A percentile compares a stretch with the other conserved stretches of the same genome.
Evolutionary conservation across 2,888 invertebrate species (phyloP).

Genomic region (Heteromyza rotundicornis): DNA sequence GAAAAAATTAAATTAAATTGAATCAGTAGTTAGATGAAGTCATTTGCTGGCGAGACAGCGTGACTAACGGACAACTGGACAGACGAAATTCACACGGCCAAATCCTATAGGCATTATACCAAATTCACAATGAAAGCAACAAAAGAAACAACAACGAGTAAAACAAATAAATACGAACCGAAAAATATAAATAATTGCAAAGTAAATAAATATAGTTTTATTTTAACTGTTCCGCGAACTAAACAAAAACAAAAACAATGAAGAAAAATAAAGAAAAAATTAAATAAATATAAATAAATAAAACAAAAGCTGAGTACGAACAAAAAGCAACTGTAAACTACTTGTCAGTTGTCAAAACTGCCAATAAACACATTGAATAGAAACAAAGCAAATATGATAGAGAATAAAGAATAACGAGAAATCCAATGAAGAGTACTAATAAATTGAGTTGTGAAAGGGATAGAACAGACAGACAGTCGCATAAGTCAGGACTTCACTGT

Average conservation of each 20-base stretch:
- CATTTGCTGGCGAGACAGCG: background rate
- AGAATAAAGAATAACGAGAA: too few species aligned
- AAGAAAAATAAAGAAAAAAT: too few species aligned
- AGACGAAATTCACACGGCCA: background rate
- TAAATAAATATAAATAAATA: too few species aligned
- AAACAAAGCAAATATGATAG: background rate
- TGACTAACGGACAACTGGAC: background rate
- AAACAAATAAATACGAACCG: background rate
- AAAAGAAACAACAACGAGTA: too few species aligned
- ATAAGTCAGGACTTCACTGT: too few species aligned
- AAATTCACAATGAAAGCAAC: background rate
- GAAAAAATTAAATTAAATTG: background rate
- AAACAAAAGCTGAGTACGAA: too few species aligned
- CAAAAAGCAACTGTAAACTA: too few species aligned
- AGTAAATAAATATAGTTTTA: background rate
- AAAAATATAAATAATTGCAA: constrained; percentile 2
- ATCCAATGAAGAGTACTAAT: too few species aligned
- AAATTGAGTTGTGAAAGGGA: too few species aligned
- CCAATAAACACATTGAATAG: background rate
- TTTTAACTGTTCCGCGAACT: background rate
- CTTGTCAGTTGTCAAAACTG: background rate
- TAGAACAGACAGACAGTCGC: too few species aligned
- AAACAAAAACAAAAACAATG: background rate
- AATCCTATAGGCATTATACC: background rate
- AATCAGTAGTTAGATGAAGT: background rate